A percentile compares a stretch with the other conserved stretches of the same genome.
Evolutionary conservation across 2,797 vertebrate genomes (phyloP).

Genomic region (Eleutherodactylus coqui): DNA sequence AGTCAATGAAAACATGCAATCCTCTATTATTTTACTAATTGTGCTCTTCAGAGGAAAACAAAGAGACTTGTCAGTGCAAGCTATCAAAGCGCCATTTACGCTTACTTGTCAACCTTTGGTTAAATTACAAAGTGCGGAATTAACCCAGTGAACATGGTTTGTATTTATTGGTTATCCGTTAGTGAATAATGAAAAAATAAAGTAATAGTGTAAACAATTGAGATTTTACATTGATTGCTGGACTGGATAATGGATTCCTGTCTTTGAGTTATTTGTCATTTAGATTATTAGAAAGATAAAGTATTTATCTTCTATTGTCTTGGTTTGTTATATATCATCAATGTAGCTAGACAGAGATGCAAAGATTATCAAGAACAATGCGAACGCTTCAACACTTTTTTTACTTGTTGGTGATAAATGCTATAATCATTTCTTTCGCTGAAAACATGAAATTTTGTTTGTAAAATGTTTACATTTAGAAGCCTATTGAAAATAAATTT

Average conservation of each 20-base stretch:
- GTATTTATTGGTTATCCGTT: not conserved
- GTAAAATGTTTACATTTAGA: no score
- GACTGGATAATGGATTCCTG: constrained; percentile 1
- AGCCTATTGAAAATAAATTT: no score
- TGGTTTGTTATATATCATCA: not conserved
- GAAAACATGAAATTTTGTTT: no score
- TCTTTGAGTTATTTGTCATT: not conserved
- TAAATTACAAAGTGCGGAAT: constrained; percentile 31
- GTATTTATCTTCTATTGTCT: not conserved
- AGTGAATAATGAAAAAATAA: not conserved
- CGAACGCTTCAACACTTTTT: no score
- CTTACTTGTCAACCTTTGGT: constrained; percentile 41
- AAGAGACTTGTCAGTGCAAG: constrained; percentile 41
- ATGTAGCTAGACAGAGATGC: not conserved
- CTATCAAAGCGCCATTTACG: constrained; percentile 42
- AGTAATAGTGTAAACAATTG: not conserved
- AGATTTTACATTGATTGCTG: not conserved
- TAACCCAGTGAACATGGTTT: constrained; percentile 19
- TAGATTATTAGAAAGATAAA: no score
- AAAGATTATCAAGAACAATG: not conserved
- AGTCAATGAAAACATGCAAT: constrained; percentile 55
- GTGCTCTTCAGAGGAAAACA: constrained; percentile 44
- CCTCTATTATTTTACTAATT: constrained; percentile 62
- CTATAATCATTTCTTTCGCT: no score
- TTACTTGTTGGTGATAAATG: no score